Evolutionary conservation across 2,797 vertebrate species (phyloP).

Genomic region (Melopsittacus undulatus): DNA sequence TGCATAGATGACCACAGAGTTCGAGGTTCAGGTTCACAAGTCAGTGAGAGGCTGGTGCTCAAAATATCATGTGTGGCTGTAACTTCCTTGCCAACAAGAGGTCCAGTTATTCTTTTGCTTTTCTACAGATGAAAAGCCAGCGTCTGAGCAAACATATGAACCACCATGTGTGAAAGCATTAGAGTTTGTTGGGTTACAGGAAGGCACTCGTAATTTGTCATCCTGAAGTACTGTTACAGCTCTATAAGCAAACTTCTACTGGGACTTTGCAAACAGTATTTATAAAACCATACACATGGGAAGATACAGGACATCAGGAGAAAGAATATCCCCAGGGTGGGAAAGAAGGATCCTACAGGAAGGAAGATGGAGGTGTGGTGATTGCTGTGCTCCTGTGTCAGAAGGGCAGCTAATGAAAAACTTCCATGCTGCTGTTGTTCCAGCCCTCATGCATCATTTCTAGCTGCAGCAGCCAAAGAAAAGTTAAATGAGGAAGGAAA

Average conservation of each 20-base stretch:
- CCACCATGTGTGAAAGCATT: neutral
- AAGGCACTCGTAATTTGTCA: neutral
- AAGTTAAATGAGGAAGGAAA: constrained; percentile 64
- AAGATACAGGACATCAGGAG: neutral
- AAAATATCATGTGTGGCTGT: neutral
- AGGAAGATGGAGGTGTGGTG: neutral
- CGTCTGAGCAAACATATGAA: neutral
- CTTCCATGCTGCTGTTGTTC: neutral
- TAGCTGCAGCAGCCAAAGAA: constrained; percentile 20
- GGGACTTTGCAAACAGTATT: neutral
- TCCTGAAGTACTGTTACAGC: neutral
- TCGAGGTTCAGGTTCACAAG: neutral
- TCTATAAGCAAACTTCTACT: neutral
- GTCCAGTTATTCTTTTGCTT: neutral
- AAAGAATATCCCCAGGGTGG: neutral
- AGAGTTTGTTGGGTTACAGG: neutral
- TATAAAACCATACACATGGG: neutral
- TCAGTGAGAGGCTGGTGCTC: neutral
- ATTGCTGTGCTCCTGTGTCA: neutral
- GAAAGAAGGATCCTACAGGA: constrained; percentile 2
- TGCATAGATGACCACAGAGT: neutral
- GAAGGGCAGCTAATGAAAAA: neutral
- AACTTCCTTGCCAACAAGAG: constrained; percentile 11
- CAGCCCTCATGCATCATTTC: neutral
- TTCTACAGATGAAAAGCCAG: neutral